These are phyloP conservation scores for Geotrypetes seraphini DNA, from an alignment of 2,797 vertebrate genomes.

Conservation along the genomic window DNA sequence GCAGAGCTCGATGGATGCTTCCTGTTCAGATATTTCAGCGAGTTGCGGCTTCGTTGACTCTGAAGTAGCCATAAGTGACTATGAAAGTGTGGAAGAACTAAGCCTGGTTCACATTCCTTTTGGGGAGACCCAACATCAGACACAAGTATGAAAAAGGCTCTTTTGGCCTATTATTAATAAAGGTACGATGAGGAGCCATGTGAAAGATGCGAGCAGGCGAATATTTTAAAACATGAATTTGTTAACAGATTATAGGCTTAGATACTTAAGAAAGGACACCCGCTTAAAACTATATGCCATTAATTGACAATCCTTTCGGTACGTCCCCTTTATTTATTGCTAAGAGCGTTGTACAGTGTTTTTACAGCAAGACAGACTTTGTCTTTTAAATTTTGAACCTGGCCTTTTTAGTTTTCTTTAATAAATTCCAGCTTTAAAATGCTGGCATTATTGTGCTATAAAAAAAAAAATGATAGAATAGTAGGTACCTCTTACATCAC, in stretches of 20 bases:
- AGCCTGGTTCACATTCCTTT: constrained; percentile 58
- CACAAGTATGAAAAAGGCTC: constrained; percentile 71
- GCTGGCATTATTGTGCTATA: too few species aligned
- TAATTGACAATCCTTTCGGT: constrained; percentile 25
- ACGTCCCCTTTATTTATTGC: constrained; percentile 24
- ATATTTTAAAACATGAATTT: not conserved
- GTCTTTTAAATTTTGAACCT: not conserved
- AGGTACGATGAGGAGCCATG: not conserved
- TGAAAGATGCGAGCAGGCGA: not conserved
- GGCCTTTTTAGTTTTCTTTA: too few species aligned
- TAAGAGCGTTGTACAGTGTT: constrained; percentile 11
- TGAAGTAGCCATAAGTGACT: constrained; percentile 72
- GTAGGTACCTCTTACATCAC: too few species aligned
- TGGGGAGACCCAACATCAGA: constrained; percentile 80
- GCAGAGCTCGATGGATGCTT: constrained; percentile 70
- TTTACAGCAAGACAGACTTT: constrained; percentile 6
- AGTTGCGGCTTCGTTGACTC: constrained; percentile 67
- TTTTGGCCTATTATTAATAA: not conserved
- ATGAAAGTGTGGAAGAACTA: constrained; percentile 75
- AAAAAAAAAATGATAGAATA: too few species aligned
- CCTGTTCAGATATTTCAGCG: constrained; percentile 72
- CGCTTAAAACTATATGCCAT: constrained; percentile 6
- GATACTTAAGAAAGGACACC: constrained; percentile 8
- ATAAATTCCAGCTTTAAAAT: too few species aligned
- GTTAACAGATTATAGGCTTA: constrained; percentile 22